Evolutionary conservation across 2,888 invertebrate species (phyloP).

Genomic region (Caenorhabditis macrosperma): DNA sequence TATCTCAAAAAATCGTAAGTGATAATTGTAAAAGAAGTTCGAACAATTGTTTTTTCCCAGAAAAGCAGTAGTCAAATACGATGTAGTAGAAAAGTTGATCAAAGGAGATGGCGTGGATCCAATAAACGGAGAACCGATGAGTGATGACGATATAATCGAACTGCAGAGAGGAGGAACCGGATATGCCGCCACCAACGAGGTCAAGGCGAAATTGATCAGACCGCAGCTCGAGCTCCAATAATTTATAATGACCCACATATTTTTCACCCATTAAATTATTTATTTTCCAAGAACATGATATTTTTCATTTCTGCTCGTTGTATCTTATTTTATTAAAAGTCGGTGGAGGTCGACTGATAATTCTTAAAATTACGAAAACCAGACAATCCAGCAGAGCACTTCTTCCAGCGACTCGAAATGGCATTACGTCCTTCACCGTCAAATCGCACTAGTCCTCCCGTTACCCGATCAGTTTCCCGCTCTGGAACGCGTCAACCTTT

Average conservation of each 20-base stretch:
- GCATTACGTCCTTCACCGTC: conserved; percentile 43
- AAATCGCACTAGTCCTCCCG: conserved; percentile 30
- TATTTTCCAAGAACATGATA: neutral
- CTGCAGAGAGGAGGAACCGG: conserved; percentile 89
- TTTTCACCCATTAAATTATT: conserved; percentile 1
- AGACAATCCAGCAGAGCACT: neutral
- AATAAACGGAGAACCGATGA: conserved; percentile 86
- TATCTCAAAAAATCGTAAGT: conserved; percentile 89
- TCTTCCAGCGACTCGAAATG: conserved; percentile 26
- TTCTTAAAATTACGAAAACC: conserved; percentile 4
- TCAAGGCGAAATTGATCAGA: conserved; percentile 76
- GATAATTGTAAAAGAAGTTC: neutral
- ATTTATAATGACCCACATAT: neutral
- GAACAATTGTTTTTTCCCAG: conserved; percentile 82
- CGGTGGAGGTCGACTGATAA: conserved; percentile 37
- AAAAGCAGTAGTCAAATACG: conserved; percentile 94
- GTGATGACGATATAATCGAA: conserved; percentile 92
- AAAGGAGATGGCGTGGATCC: conserved; percentile 98
- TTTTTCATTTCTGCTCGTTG: conserved; percentile 2
- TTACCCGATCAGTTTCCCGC: conserved; percentile 46
- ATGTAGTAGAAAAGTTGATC: conserved; percentile 95
- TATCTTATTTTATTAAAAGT: neutral
- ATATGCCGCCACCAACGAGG: conserved; percentile 76
- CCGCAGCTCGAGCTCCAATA: conserved; percentile 75
- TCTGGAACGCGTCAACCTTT: neutral